Percentiles rank a stretch among this genome's conserved stretches.
These are phyloP conservation scores for Rapana venosa DNA, from an alignment of 2,888 invertebrate species.

Conservation along the genomic window DNA sequence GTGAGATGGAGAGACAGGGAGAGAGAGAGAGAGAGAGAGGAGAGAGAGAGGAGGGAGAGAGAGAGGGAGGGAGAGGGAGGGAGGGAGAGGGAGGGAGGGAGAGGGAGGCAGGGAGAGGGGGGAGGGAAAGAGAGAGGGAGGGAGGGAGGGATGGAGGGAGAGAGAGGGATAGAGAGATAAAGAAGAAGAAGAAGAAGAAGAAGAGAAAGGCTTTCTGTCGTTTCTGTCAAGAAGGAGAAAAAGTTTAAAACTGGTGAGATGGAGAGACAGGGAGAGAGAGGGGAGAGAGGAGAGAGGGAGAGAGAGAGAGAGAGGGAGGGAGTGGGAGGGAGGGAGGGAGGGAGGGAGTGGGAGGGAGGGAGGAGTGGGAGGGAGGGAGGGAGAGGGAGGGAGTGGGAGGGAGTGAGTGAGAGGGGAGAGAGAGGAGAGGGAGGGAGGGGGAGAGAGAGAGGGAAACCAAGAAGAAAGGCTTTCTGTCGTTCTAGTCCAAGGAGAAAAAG, in stretches of 20 bases:
- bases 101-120: too few species aligned
- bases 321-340: too few species aligned
- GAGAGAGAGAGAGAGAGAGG: constrained; percentile 78
- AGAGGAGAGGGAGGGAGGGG: too few species aligned
- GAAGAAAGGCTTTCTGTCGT: constrained; percentile 76
- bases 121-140: too few species aligned
- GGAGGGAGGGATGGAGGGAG: too few species aligned
- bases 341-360: too few species aligned
- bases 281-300: constrained; percentile 76
- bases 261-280: constrained; percentile 82
- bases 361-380: too few species aligned
- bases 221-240: constrained; percentile 73
- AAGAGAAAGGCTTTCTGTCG: constrained; percentile 78
- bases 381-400: too few species aligned
- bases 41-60: constrained; percentile 76
- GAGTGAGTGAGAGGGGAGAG: too few species aligned
- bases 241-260: constrained; percentile 77
- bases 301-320: constrained; percentile 75
- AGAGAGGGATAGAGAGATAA: background rate
- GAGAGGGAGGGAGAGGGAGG: too few species aligned
- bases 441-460: background rate
- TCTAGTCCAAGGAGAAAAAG: constrained; percentile 74
- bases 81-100: too few species aligned
- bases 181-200: constrained; percentile 70
- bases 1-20: constrained; percentile 81